phyloP scores from a whole-genome alignment of 2,797 vertebrate species.

The Tarsius wallacei region DNA sequence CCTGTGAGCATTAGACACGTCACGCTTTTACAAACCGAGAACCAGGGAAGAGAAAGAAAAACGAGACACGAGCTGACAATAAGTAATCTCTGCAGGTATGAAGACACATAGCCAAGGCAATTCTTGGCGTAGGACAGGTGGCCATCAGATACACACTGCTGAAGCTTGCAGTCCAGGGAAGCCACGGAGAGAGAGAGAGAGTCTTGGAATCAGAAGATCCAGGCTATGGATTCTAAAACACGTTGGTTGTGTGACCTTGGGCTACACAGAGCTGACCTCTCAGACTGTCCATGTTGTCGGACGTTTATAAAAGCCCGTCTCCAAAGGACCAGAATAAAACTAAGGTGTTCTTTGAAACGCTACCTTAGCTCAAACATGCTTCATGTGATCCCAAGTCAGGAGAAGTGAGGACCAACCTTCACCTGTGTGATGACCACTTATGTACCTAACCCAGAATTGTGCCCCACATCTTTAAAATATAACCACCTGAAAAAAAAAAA shows the following conservation, averaged over 20 bases:
- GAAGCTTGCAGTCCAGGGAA: neutral
- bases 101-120: neutral
- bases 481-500: too few relatives aligned
- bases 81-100: neutral
- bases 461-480: too few relatives aligned
- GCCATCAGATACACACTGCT: neutral
- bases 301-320: neutral
- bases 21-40: neutral
- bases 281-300: neutral
- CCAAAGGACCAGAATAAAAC: neutral
- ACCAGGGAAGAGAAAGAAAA: neutral
- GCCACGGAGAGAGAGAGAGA: neutral
- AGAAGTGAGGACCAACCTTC: too few relatives aligned
- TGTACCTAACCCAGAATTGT: too few relatives aligned
- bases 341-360: conserved; percentile 8
- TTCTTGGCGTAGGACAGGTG: neutral
- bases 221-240: neutral
- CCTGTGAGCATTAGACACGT: neutral
- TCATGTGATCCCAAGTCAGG: too few relatives aligned
- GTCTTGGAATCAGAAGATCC: neutral
- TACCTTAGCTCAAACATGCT: neutral
- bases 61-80: neutral
- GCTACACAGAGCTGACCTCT: neutral
- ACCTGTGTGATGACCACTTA: too few relatives aligned
- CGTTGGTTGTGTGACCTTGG: neutral